phyloP scores from a whole-genome alignment of 2,888 invertebrate genomes.

The Drepanosiphum platanoidis region DNA sequence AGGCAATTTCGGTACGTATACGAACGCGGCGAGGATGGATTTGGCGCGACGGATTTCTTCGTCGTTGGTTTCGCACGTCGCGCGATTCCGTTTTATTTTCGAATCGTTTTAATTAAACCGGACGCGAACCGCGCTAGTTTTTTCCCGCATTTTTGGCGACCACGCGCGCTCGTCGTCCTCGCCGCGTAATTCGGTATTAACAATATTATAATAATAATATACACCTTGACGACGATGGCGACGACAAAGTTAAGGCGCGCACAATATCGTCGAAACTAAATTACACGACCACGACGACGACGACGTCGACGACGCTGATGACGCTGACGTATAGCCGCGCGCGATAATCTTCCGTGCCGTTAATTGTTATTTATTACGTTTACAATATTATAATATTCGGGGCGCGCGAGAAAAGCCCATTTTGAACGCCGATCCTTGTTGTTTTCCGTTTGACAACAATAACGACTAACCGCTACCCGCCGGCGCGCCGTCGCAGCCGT shows the following conservation, averaged over 20 bases:
- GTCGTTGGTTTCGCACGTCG: not conserved
- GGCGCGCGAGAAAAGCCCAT: not conserved
- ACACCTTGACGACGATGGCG: no score
- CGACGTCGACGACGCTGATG: not conserved
- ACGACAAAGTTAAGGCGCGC: no score
- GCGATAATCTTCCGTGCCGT: not conserved
- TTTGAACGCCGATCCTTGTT: not conserved
- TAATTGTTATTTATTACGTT: constrained; percentile 1
- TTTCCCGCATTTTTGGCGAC: not conserved
- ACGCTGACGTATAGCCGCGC: not conserved
- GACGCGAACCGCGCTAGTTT: not conserved
- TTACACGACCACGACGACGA: no score
- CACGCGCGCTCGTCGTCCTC: no score
- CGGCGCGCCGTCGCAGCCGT: not conserved
- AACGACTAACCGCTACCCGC: not conserved
- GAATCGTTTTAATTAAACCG: not conserved
- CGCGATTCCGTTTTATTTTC: not conserved
- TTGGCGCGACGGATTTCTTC: not conserved
- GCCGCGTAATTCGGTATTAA: no score
- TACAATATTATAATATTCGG: not conserved
- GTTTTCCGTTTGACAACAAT: constrained; percentile 27
- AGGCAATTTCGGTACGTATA: constrained; percentile 47
- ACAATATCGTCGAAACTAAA: no score
- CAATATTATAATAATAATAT: no score
- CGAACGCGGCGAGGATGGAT: not conserved